Percentiles rank a stretch among this genome's conserved stretches.
Evolutionary conservation across 2,113 vertebrate species (phyloP).

Genomic region (Capreolus pygargus): DNA sequence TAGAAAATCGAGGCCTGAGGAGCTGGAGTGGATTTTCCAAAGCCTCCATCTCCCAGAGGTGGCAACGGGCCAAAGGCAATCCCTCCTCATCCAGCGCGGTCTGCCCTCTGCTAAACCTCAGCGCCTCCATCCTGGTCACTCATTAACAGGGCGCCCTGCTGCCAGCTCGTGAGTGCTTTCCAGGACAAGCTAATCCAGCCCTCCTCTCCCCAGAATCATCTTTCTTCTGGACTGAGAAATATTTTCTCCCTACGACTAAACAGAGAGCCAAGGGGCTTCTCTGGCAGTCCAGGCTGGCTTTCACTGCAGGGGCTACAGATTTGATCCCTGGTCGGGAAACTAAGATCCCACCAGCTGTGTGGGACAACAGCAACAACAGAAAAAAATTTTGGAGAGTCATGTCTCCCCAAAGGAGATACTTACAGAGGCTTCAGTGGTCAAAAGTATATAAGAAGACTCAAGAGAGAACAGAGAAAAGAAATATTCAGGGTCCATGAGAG

Average conservation of each 20-base stretch:
- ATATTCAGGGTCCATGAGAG: not conserved
- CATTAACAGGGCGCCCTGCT: not conserved
- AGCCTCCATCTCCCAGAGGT: no score
- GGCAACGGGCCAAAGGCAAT: not conserved
- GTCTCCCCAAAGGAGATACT: not conserved
- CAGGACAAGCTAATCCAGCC: not conserved
- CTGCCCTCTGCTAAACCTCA: not conserved
- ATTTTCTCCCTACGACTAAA: not conserved
- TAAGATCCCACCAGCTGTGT: not conserved
- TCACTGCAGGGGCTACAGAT: not conserved
- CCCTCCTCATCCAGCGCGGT: rapidly evolving
- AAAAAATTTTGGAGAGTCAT: not conserved
- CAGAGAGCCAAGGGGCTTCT: not conserved
- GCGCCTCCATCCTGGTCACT: not conserved
- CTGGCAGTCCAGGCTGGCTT: not conserved
- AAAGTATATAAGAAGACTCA: not conserved
- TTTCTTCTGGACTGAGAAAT: not conserved
- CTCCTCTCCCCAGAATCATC: not conserved
- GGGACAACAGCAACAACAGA: not conserved
- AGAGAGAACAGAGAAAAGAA: not conserved
- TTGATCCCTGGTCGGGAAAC: not conserved
- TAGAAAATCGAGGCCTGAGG: not conserved
- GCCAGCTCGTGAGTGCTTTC: not conserved
- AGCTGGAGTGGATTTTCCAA: not conserved
- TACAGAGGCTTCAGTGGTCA: not conserved